Conservation (phyloP, 1,140 invertebrate genomes). For the Theocolax elegans region DNA sequence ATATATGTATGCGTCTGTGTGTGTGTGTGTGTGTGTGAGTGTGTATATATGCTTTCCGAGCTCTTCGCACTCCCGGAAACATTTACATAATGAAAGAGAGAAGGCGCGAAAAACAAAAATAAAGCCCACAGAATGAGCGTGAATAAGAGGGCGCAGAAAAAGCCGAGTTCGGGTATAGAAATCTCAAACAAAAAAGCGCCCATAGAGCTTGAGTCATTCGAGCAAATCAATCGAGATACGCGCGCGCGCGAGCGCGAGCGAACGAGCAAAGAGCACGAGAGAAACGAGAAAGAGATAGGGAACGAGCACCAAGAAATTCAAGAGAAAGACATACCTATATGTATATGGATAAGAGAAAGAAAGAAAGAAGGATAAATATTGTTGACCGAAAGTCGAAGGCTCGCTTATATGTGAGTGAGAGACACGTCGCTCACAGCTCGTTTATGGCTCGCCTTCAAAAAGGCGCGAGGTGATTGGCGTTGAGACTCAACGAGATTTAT, state of each 20-base stretch:
- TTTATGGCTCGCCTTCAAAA: slow-evolving; percentile 43
- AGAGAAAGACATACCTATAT: too few species aligned
- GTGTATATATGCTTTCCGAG: too few species aligned
- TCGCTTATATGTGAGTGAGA: too few species aligned
- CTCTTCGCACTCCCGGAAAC: slow-evolving; percentile 5
- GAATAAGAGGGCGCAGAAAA: background rate
- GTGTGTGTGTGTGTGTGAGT: too few species aligned
- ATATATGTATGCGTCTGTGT: too few species aligned
- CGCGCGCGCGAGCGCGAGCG: background rate
- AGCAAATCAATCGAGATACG: slow-evolving; percentile 30
- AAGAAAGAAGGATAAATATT: background rate
- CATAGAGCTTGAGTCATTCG: slow-evolving; percentile 5
- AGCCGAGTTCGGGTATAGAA: background rate
- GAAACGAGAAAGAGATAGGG: background rate
- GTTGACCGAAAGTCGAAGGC: slow-evolving; percentile 1
- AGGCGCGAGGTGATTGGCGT: slow-evolving; percentile 59
- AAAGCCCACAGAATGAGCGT: background rate
- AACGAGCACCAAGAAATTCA: background rate
- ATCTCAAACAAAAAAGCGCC: slow-evolving; percentile 4
- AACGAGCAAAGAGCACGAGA: too few species aligned
- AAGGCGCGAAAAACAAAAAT: background rate
- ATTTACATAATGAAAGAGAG: slow-evolving; percentile 24
- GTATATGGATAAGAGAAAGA: background rate
- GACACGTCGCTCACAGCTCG: slow-evolving; percentile 46
- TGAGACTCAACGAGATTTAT: slow-evolving; percentile 59